A percentile compares a stretch with the other conserved stretches of the same genome.
These are phyloP conservation scores for Halisarca cf. caerulea DNA, from an alignment of 37 sponge, comb jelly and placozoan genomes.

Conservation along the genomic window DNA sequence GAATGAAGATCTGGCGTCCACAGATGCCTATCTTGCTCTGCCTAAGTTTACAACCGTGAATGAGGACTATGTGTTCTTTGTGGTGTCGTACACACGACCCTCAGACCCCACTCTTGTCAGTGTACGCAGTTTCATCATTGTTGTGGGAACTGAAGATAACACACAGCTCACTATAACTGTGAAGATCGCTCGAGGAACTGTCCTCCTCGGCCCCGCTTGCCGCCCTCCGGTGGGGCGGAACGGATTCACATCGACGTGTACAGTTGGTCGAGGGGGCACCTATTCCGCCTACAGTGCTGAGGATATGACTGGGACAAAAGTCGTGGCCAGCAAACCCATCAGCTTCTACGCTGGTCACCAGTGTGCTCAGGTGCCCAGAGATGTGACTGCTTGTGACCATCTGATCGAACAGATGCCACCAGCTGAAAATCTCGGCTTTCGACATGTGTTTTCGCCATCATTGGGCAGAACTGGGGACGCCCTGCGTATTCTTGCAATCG, in stretches of 20 bases:
- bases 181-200: not conserved
- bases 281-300: not conserved
- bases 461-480: conserved; percentile 29
- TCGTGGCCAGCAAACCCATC: conserved; percentile 35
- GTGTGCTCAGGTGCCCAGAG: conserved; percentile 50
- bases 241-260: not conserved
- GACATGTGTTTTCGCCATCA: conserved; percentile 22
- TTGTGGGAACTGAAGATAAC: conserved; percentile 31
- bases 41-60: not conserved
- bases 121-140: not conserved
- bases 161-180: conserved; percentile 9
- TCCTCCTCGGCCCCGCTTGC: not conserved
- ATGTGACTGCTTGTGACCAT: conserved; percentile 50
- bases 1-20: conserved; percentile 34
- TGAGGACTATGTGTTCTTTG: not conserved
- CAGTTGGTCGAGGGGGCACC: not conserved
- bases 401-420: conserved; percentile 64
- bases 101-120: not conserved
- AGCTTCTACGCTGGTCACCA: conserved; percentile 28
- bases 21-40: conserved; percentile 49
- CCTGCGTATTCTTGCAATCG: conserved; percentile 21
- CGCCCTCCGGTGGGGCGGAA: not conserved
- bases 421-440: conserved; percentile 15
- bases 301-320: conserved; percentile 47
- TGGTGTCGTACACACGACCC: not conserved